These are phyloP conservation scores for Micrasema minimum DNA, from an alignment of 1,140 invertebrate species.

Conservation along the genomic window DNA sequence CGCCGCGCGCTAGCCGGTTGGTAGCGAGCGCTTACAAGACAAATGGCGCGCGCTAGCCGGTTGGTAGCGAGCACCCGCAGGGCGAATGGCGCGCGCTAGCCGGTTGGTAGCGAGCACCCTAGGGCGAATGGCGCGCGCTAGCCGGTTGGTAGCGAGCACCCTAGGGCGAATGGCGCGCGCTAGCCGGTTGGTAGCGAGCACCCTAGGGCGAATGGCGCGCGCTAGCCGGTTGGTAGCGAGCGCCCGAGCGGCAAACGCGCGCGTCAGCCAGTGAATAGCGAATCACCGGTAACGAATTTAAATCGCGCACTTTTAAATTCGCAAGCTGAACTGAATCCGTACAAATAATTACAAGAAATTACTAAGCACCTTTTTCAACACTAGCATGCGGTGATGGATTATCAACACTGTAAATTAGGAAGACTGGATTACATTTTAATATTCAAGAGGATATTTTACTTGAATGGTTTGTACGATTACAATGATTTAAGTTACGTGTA, in stretches of 20 bases:
- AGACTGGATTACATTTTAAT: slow-evolving; percentile 23
- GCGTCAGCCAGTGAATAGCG: neutral
- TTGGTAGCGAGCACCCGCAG: neutral
- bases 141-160: neutral
- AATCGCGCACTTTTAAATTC: too few species aligned
- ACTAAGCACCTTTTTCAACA: slow-evolving; percentile 2
- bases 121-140: neutral
- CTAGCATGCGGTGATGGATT: slow-evolving; percentile 15
- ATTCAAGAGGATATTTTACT: neutral
- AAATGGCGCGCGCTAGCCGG: neutral
- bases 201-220: neutral
- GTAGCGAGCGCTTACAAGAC: neutral
- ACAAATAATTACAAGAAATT: too few species aligned
- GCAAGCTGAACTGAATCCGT: too few species aligned
- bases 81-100: neutral
- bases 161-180: too few species aligned
- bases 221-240: neutral
- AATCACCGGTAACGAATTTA: too few species aligned
- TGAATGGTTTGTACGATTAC: too few species aligned
- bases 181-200: neutral
- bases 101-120: too few species aligned
- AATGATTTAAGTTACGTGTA: slow-evolving; percentile 18
- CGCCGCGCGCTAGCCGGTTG: neutral
- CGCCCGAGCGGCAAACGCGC: neutral
- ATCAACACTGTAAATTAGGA: slow-evolving; percentile 28